phyloP scores from a whole-genome alignment of 2,797 vertebrate species.

The Chelonia mydas region DNA sequence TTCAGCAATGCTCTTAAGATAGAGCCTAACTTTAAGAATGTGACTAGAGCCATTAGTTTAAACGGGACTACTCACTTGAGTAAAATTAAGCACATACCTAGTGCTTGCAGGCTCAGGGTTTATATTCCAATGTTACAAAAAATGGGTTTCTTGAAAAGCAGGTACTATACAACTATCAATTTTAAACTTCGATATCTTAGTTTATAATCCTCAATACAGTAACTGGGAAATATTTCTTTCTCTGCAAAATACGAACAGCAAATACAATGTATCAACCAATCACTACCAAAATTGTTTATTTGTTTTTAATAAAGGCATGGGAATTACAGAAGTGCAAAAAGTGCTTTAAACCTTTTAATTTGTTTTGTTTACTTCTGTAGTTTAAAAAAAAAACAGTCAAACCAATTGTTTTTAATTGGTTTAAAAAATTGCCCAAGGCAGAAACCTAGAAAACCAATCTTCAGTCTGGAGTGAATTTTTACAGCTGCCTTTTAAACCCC shows the following conservation, averaged over 20 bases:
- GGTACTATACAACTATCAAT: background rate
- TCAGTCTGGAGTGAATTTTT: conserved; percentile 84
- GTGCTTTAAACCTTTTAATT: conserved; percentile 66
- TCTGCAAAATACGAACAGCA: background rate
- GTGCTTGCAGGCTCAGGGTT: background rate
- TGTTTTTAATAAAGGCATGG: conserved; percentile 50
- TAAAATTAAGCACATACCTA: background rate
- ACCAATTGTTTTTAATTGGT: conserved; percentile 78
- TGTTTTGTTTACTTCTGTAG: conserved; percentile 77
- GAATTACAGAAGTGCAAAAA: conserved; percentile 67
- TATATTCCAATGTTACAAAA: background rate
- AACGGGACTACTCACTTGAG: rapidly evolving
- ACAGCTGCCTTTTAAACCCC: conserved; percentile 83
- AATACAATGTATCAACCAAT: conserved; percentile 26
- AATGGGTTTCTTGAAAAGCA: background rate
- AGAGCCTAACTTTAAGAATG: rapidly evolving
- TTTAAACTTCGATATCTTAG: background rate
- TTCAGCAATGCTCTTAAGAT: background rate
- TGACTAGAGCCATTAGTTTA: background rate
- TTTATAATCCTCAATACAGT: background rate
- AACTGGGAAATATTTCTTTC: background rate
- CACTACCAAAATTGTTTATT: conserved; percentile 28
- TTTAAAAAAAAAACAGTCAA: conserved; percentile 67
- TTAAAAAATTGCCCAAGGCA: conserved; percentile 74
- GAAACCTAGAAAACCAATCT: conserved; percentile 83